phyloP scores from a whole-genome alignment of 2,797 vertebrate species.

The Mormyrops attenuatus region DNA sequence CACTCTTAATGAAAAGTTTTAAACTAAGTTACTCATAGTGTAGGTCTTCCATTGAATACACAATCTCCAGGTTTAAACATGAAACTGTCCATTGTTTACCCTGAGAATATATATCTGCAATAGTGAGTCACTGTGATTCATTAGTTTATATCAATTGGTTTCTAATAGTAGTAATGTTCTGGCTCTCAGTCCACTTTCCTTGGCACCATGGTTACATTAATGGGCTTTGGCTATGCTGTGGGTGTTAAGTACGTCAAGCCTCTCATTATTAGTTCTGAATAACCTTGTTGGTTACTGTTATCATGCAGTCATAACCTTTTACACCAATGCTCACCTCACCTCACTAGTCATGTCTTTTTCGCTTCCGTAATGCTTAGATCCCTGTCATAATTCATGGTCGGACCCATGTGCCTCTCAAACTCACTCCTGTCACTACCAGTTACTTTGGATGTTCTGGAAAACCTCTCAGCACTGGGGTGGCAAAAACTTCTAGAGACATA shows the following conservation, averaged over 20 bases:
- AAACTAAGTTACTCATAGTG: background rate
- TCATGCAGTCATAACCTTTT: constrained; percentile 73
- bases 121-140: constrained; percentile 71
- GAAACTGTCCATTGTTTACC: constrained; percentile 51
- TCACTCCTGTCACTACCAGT: background rate
- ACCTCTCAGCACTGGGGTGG: background rate
- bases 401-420: background rate
- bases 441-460: background rate
- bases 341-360: constrained; percentile 57
- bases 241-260: constrained; percentile 63
- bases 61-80: constrained; percentile 21
- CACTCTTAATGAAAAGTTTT: background rate
- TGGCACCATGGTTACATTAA: background rate
- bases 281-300: constrained; percentile 77
- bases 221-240: constrained; percentile 68
- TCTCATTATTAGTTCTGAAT: constrained; percentile 73
- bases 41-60: background rate
- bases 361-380: background rate
- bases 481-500: constrained; percentile 32
- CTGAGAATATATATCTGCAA: constrained; percentile 64
- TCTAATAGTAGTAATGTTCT: constrained; percentile 73
- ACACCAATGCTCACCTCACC: constrained; percentile 68
- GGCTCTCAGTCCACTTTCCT: constrained; percentile 55
- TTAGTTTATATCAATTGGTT: constrained; percentile 79
- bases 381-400: background rate